phyloP scores from a whole-genome alignment of 2,113 vertebrate genomes.

The Ramphastos sulfuratus region DNA sequence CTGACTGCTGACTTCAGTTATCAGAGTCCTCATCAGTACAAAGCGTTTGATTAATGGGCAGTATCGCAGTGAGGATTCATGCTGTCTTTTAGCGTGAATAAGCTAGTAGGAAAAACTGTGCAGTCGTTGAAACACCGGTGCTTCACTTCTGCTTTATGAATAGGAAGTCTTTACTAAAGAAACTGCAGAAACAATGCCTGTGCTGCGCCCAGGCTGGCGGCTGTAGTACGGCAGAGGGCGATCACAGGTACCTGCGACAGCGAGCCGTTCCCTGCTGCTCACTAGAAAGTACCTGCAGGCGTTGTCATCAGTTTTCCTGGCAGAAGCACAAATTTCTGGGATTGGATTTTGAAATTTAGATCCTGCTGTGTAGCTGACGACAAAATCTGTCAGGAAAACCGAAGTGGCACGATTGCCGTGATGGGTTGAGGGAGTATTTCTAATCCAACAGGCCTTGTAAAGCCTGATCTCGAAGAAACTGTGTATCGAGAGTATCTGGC shows the following conservation, averaged over 20 bases:
- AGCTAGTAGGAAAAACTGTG: neutral
- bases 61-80: neutral
- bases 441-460: neutral
- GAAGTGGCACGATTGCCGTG: neutral
- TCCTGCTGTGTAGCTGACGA: neutral
- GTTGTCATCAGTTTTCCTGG: accelerated
- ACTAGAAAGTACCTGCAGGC: too few species aligned
- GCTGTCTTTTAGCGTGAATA: accelerated
- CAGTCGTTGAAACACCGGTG: neutral
- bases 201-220: neutral
- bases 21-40: neutral
- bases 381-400: neutral
- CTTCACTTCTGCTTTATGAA: neutral
- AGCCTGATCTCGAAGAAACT: neutral
- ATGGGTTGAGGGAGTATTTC: neutral
- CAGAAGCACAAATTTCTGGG: neutral
- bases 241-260: neutral
- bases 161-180: neutral
- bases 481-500: neutral
- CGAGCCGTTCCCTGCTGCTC: neutral
- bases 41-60: neutral
- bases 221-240: conserved; percentile 6
- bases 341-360: accelerated
- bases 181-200: neutral
- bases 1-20: neutral